Evolutionary conservation across 2,888 invertebrate species (phyloP), one percentile per base, ranked within the genome.

Genomic region (Keiferia lycopersicella): DNA sequence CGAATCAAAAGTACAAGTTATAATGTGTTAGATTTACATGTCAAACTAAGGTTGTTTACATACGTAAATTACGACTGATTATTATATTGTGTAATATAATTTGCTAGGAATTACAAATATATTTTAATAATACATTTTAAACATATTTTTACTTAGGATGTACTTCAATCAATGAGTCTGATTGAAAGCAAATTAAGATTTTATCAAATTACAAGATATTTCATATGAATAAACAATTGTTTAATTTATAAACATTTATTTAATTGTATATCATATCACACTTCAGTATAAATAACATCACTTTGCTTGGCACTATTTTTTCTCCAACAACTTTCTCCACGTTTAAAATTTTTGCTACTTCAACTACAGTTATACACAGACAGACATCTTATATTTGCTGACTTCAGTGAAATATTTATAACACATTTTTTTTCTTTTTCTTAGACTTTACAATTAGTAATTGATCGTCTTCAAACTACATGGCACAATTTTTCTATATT

Each of bases 201-300:
- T 51, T 51, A 51, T 51, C 16, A 22, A 51, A 51, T 51, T 51
- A 51, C 51, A 14, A 56, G 26, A 38, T 30, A 30, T 26, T 58
- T 58, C 11, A 34, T 58, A 58, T 20, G 38, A 58, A 58, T 38
- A 38, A 34, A 58, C 16, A 38, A 16, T 38, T 38, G 8, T 58
- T 58, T 38, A 20, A 58, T 58, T 38, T 58, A 57, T n/a, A n/a
- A 58, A 34, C 53, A 30, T 56, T 56, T 30, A 56, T 56, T 30
- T 30, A 0, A 7, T 20, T 56, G 34, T 56, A 38, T 58, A 38
- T n/a, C 20, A 38, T 58, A 38, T n/a, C 20, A 18, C 18, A 20
- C 16, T 12, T 11, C 20, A 20, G 45, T 45, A 45, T 34, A 45
- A n/a, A 45, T 45, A n/a, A 45, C 45, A 45, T 45, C n/a, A 45